Evolutionary conservation across 2,888 invertebrate genomes (phyloP).

Genomic region (Nomada hirtipes): DNA sequence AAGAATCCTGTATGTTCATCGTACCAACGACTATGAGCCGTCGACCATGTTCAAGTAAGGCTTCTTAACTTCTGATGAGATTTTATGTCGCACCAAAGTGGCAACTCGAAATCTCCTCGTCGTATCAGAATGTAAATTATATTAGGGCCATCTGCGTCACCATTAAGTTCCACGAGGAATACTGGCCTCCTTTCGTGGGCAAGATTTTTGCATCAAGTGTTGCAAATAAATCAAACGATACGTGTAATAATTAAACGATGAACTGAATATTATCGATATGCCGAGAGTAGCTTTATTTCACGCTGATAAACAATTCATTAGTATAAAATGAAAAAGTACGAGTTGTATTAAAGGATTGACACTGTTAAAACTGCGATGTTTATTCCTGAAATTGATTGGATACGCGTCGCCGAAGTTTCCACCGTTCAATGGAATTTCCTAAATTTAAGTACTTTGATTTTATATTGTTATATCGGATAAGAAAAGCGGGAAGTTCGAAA

Average conservation of each 20-base stretch:
- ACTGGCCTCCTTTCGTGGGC: neutral
- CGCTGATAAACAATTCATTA: slow-evolving; percentile 4
- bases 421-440: neutral
- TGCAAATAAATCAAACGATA: neutral
- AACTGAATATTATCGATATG: neutral
- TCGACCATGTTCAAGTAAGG: neutral
- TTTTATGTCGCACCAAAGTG: slow-evolving; percentile 24
- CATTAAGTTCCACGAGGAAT: slow-evolving; percentile 13
- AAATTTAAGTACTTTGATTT: slow-evolving; percentile 33
- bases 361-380: slow-evolving; percentile 1
- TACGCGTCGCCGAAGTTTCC: neutral
- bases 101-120: slow-evolving; percentile 13
- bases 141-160: slow-evolving; percentile 18
- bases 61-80: slow-evolving; percentile 20
- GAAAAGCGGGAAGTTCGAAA: neutral
- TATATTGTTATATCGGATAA: neutral
- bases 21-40: slow-evolving; percentile 12
- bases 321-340: slow-evolving; percentile 6
- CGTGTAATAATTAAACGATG: neutral
- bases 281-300: slow-evolving; percentile 29
- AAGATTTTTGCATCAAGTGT: neutral
- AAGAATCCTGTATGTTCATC: neutral
- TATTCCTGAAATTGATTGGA: slow-evolving; percentile 19
- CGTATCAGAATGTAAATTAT: slow-evolving; percentile 34
- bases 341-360: neutral